These are phyloP conservation scores for Corythaixoides concolor DNA, from an alignment of 2,113 vertebrate genomes.

Conservation along the genomic window DNA sequence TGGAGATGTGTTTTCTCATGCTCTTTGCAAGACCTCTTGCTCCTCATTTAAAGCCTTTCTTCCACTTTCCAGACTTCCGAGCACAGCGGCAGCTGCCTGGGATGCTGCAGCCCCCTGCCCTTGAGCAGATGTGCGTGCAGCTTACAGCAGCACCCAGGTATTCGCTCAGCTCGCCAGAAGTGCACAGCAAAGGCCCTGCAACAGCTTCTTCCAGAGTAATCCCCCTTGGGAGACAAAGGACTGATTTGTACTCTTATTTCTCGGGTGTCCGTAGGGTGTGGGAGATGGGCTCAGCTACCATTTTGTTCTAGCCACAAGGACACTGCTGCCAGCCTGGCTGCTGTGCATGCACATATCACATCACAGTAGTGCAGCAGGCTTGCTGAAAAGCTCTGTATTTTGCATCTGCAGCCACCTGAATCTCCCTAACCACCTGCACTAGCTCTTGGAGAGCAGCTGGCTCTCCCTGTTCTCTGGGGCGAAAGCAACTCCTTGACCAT, in stretches of 20 bases:
- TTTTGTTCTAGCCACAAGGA: not conserved
- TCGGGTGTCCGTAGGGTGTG: accelerated
- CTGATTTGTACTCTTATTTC: not conserved
- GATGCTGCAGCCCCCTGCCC: not conserved
- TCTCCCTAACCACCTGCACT: not conserved
- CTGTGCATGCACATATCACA: not conserved
- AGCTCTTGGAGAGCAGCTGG: conserved; percentile 26
- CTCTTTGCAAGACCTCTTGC: not conserved
- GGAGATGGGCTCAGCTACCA: not conserved
- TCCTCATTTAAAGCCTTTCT: not conserved
- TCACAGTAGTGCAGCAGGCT: not conserved
- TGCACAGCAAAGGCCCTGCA: not conserved
- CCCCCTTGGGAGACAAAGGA: not conserved
- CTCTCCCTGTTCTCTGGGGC: not conserved
- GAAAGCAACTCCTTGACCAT: conserved; percentile 31
- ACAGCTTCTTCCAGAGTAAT: not conserved
- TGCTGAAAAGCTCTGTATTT: not conserved
- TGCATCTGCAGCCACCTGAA: not conserved
- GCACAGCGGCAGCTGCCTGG: not conserved
- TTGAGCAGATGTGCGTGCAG: not conserved
- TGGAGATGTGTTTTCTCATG: not conserved
- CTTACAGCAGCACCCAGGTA: not conserved
- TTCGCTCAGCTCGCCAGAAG: not conserved
- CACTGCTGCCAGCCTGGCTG: not conserved
- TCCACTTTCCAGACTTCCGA: not conserved